phyloP scores from a whole-genome alignment of 2,797 vertebrate genomes.

The Xenops minutus region DNA sequence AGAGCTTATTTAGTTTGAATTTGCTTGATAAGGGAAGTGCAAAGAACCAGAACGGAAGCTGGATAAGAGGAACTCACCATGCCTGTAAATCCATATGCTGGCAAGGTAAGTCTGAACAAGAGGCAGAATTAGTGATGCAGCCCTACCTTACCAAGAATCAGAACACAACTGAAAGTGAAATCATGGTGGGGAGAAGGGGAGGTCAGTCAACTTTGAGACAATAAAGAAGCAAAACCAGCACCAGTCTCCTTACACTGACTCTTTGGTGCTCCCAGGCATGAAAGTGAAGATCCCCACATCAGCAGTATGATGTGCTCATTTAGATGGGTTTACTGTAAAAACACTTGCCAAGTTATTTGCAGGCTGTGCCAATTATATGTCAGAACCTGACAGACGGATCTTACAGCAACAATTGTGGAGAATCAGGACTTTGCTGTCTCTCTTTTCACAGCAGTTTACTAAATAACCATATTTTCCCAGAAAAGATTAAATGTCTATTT shows the following conservation, averaged over 20 bases:
- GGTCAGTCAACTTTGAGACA: not conserved
- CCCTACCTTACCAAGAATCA: not conserved
- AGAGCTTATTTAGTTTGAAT: not conserved
- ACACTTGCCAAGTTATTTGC: slow-evolving; percentile 26
- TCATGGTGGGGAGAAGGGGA: not conserved
- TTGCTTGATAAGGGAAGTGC: not conserved
- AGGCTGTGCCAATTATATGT: slow-evolving; percentile 35
- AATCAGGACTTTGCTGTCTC: not conserved
- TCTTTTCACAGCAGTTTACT: not conserved
- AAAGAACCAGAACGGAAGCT: not conserved
- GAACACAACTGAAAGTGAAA: not conserved
- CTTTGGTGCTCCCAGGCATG: not conserved
- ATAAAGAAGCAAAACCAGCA: slow-evolving; percentile 10
- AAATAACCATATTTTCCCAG: not conserved
- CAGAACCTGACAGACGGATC: slow-evolving; percentile 19
- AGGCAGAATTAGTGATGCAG: not conserved
- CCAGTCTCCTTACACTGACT: not conserved
- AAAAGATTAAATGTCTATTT: not conserved
- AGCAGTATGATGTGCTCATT: slow-evolving; percentile 46
- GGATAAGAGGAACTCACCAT: not conserved
- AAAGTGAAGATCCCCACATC: slow-evolving; percentile 11
- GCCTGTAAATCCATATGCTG: not conserved
- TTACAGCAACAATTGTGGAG: not conserved
- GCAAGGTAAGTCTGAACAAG: not conserved
- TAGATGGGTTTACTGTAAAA: slow-evolving; percentile 57